These are phyloP conservation scores for Pristionchus exspectatus DNA, from an alignment of 2,888 invertebrate species.

Conservation along the genomic window DNA sequence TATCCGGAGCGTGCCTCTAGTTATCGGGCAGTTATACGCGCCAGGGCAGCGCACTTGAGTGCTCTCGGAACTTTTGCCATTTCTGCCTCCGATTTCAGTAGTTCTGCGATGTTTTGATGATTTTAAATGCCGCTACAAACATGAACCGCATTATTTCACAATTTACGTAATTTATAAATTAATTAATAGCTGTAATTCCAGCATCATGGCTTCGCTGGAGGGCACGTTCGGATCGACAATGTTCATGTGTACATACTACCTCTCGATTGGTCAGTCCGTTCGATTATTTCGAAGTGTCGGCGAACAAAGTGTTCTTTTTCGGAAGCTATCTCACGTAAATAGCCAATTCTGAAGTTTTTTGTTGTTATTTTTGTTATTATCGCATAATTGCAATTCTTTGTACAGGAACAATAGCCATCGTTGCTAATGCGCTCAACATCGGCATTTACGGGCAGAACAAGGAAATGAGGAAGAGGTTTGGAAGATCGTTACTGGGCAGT, in stretches of 20 bases:
- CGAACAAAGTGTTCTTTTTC: too few relatives aligned
- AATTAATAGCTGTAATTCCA: background rate
- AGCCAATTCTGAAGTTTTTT: too few relatives aligned
- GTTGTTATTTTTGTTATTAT: too few relatives aligned
- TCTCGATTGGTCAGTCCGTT: constrained; percentile 59
- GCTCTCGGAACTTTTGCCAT: background rate
- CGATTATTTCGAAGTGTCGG: too few relatives aligned
- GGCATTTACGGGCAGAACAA: constrained; percentile 55
- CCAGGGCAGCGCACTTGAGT: background rate
- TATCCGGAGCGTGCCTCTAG: background rate
- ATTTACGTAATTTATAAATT: background rate
- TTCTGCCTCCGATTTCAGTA: background rate
- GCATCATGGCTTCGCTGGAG: constrained; percentile 26
- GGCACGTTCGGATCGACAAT: constrained; percentile 60
- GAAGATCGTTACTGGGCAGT: background rate
- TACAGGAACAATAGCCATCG: constrained; percentile 64
- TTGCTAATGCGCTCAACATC: constrained; percentile 61
- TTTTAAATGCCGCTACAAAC: too few relatives aligned
- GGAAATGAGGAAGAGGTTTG: constrained; percentile 42
- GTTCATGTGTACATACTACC: constrained; percentile 69
- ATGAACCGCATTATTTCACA: background rate
- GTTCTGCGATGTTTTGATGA: background rate
- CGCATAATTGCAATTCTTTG: too few relatives aligned
- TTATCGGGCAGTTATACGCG: background rate
- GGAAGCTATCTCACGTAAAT: too few relatives aligned